phyloP scores from a whole-genome alignment of 2,797 vertebrate genomes.

The Enteromius mattozi region DNA sequence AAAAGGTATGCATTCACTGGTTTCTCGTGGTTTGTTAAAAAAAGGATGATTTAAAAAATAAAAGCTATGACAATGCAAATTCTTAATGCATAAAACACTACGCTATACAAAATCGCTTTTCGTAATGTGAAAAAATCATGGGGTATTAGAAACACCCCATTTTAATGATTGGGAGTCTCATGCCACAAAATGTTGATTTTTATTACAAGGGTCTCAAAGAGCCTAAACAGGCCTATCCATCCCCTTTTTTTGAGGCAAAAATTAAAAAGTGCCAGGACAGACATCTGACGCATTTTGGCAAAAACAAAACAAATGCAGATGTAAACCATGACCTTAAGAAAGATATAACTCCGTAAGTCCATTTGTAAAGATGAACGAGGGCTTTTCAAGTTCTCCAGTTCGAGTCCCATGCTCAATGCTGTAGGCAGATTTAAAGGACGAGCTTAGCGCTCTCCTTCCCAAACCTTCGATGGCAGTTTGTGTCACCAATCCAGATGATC shows the following conservation, averaged over 20 bases:
- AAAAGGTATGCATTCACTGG: constrained; percentile 51
- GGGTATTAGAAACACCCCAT: constrained; percentile 34
- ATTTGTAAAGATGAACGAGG: constrained; percentile 33
- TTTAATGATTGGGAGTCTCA: neutral
- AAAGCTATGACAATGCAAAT: constrained; percentile 76
- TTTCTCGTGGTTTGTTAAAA: constrained; percentile 61
- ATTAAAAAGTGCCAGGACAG: constrained; percentile 38
- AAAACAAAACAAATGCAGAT: constrained; percentile 63
- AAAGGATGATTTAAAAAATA: constrained; percentile 67
- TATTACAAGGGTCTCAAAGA: constrained; percentile 27
- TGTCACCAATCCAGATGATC: constrained; percentile 65
- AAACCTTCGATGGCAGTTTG: constrained; percentile 7
- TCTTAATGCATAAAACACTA: constrained; percentile 77
- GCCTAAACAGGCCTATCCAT: constrained; percentile 34
- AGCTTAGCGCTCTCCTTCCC: constrained; percentile 17
- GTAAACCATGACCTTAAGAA: constrained; percentile 44
- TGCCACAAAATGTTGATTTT: constrained; percentile 2
- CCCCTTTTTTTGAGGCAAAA: constrained; percentile 6
- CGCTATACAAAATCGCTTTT: constrained; percentile 80
- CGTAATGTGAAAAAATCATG: constrained; percentile 23
- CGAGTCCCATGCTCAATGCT: constrained; percentile 4
- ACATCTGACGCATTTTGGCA: constrained; percentile 63
- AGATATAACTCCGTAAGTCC: constrained; percentile 31
- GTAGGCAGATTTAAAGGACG: constrained; percentile 17
- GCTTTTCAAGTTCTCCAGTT: constrained; percentile 26